Percentiles rank a stretch among this genome's conserved stretches.
Conservation (phyloP, 2,888 invertebrate genomes). For the Agrotis ipsilon region DNA sequence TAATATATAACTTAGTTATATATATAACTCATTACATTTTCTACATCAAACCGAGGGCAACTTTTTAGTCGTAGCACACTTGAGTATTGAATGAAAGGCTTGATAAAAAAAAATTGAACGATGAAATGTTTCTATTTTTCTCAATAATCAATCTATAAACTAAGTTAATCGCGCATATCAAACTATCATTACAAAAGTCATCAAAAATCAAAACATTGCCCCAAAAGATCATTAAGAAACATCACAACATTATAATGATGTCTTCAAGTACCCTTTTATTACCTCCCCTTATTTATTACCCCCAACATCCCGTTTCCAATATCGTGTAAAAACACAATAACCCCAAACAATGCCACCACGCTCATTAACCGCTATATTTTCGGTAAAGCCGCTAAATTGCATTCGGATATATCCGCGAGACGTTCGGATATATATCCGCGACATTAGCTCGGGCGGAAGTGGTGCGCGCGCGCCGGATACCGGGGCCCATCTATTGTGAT, state of each 20-base stretch:
- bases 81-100: neutral
- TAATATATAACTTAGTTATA: too few relatives aligned
- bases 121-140: neutral
- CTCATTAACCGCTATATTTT: constrained; percentile 84
- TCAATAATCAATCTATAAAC: neutral
- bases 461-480: constrained; percentile 84
- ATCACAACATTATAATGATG: neutral
- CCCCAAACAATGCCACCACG: constrained; percentile 62
- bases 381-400: constrained; percentile 80
- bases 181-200: neutral
- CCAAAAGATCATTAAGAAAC: neutral
- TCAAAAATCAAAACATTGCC: neutral
- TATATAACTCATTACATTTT: too few relatives aligned
- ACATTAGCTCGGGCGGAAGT: constrained; percentile 81
- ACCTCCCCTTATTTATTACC: constrained; percentile 22
- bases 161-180: too few relatives aligned
- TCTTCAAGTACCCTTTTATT: constrained; percentile 34
- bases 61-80: too few relatives aligned
- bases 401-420: constrained; percentile 79
- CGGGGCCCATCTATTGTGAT: constrained; percentile 81
- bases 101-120: neutral
- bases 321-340: constrained; percentile 54
- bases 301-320: constrained; percentile 15
- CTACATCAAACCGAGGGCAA: too few relatives aligned
- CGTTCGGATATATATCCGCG: constrained; percentile 81